phyloP scores from a whole-genome alignment of 1,140 invertebrate species.

The Dendroctonus valens region DNA sequence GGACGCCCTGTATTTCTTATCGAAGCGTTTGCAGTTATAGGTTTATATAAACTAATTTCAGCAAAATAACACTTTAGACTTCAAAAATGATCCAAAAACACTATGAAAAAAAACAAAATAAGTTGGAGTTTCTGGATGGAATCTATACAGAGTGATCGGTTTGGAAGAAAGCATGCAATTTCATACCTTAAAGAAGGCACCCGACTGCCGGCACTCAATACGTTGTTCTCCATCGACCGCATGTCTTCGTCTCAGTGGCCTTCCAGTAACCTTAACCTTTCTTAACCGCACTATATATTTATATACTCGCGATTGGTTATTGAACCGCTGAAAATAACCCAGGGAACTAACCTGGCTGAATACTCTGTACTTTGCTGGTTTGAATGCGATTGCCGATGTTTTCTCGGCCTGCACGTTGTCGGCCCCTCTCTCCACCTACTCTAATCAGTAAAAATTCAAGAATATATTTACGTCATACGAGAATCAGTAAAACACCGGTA shows the following conservation, averaged over 20 bases:
- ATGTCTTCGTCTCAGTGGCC: conserved; percentile 9
- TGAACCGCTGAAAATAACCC: conserved; percentile 23
- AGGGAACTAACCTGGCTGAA: conserved; percentile 29
- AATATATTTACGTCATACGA: conserved; percentile 31
- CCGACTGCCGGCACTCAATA: conserved; percentile 21
- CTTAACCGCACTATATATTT: conserved; percentile 5
- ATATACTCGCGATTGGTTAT: conserved; percentile 12
- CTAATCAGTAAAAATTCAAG: conserved; percentile 35
- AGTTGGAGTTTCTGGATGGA: no score
- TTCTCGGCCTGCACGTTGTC: conserved; percentile 13
- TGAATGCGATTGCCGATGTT: conserved; percentile 26
- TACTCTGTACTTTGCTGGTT: conserved; percentile 13
- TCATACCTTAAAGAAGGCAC: conserved; percentile 35
- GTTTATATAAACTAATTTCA: no score
- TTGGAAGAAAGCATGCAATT: not conserved
- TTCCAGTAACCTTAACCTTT: conserved; percentile 21
- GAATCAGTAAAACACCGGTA: conserved; percentile 19
- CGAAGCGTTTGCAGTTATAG: no score
- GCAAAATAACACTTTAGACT: no score
- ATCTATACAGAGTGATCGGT: no score
- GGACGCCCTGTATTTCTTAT: no score
- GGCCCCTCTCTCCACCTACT: conserved; percentile 22
- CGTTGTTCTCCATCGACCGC: conserved; percentile 27
- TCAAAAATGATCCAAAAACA: no score
- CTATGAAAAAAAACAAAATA: no score